Base-by-base conservation (phyloP, 2,113 vertebrate species). In the Bombycilla garrulus region DNA sequence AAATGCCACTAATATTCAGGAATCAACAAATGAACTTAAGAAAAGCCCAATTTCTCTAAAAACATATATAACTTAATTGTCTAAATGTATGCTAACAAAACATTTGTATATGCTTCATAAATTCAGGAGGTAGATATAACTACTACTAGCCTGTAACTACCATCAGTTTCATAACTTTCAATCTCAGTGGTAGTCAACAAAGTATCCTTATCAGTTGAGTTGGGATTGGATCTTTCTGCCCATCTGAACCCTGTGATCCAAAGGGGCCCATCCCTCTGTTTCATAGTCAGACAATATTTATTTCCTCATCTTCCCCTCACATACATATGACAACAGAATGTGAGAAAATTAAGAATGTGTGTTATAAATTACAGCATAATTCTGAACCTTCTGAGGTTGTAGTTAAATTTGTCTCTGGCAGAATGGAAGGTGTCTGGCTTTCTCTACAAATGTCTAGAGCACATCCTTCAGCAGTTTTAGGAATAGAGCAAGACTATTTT, bases 291-390 rank as follows among this genome's bases (percentile, higher is more conserved):
- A 79, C 50, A 82, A 72, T 36, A 88, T 80, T 93, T 91, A 71
- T 88, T 97, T 96, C 44, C 21, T 83, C 56, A 65, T 93, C 67
- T 85, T 88, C 58, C 20, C 16, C 80, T 79, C 62, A 74, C 33
- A 65, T 91, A 51, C 78, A 93, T 85, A 85, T 90, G 87, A 58
- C n/a, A 94, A 54, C 3, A 3, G 78, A 92, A 93, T 90, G 74
- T 77, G 76, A 79, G 56, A 95, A 93, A 92, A 94, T 93, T 80
- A 86, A 90, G 77, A 80, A 86, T 92, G 58, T 36, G 35, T 95
- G 84, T 80, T 93, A 33, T 66, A 81, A 94, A 79, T 91, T 81
- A 56, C 21, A 84, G 66, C 15, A 33, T 66, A 67, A 85, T 82
- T 80, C 45, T 42, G 66, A 86, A 86, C 47, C 53, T 91, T 96